Percentiles rank a stretch among this genome's conserved stretches.
Evolutionary conservation across 2,113 vertebrate species (phyloP).

Genomic region (Elaphurus davidianus): DNA sequence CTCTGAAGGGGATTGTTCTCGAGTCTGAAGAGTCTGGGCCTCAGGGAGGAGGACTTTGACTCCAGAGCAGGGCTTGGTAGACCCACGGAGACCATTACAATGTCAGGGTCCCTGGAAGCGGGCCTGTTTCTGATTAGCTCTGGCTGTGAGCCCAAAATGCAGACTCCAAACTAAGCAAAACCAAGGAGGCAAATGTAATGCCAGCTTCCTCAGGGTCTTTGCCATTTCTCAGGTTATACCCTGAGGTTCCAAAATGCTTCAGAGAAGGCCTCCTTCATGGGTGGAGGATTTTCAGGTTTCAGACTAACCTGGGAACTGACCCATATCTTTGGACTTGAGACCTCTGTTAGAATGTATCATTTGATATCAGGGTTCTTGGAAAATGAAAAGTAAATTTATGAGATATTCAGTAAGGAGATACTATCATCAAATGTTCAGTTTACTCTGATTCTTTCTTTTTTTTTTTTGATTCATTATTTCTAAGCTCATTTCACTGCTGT

Average conservation of each 20-base stretch:
- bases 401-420: not conserved
- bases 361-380: not conserved
- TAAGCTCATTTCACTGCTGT: not conserved
- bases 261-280: not conserved
- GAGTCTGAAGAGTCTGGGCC: not conserved
- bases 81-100: not conserved
- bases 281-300: not conserved
- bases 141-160: not conserved
- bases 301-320: not conserved
- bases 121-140: not conserved
- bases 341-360: not conserved
- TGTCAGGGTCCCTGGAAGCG: not conserved
- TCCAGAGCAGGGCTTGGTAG: not conserved
- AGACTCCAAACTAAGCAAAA: not conserved
- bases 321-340: not conserved
- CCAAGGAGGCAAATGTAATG: not conserved
- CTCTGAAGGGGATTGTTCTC: not conserved
- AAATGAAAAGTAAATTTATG: not conserved
- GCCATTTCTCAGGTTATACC: not conserved
- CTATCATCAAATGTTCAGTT: not conserved
- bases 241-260: not conserved
- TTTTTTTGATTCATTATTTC: not conserved
- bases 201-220: not conserved
- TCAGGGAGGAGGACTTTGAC: not conserved
- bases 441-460: not conserved